Percentiles rank a stretch among this genome's conserved stretches.
These are phyloP conservation scores for Myiozetetes cayanensis DNA, from an alignment of 2,113 vertebrate species.

Conservation along the genomic window DNA sequence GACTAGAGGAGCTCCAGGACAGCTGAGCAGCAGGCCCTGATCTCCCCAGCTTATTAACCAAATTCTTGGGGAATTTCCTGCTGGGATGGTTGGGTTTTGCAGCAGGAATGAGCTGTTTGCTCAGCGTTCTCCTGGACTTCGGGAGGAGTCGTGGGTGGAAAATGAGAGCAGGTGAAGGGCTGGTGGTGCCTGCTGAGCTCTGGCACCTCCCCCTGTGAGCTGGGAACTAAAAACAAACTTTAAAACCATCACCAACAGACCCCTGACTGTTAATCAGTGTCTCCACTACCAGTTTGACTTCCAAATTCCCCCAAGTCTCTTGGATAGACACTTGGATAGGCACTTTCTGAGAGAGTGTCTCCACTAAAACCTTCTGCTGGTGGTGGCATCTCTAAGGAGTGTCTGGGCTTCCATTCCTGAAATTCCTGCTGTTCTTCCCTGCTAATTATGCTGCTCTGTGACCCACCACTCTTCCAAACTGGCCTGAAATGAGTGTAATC, in stretches of 20 bases:
- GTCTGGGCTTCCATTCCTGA: too few species aligned
- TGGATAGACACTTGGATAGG: too few species aligned
- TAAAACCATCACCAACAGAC: not conserved
- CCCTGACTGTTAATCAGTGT: not conserved
- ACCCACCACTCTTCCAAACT: not conserved
- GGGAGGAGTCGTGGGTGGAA: fast-evolving
- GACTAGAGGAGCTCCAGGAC: not conserved
- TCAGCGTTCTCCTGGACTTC: fast-evolving
- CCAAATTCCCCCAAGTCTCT: not conserved
- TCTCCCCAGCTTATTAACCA: not conserved
- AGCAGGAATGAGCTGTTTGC: not conserved
- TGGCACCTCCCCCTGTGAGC: not conserved
- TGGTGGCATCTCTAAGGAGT: too few species aligned
- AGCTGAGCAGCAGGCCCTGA: not conserved
- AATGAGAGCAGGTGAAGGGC: not conserved
- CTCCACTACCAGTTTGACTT: not conserved
- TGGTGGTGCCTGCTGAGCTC: not conserved
- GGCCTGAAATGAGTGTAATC: not conserved
- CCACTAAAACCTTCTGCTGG: too few species aligned
- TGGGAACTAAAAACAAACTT: not conserved
- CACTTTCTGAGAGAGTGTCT: too few species aligned
- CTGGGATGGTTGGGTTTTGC: not conserved
- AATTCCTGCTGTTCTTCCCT: too few species aligned
- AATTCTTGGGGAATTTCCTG: not conserved
- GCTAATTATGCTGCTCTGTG: not conserved